Percentiles rank a stretch among this genome's conserved stretches.
Evolutionary conservation across 1,140 invertebrate species (phyloP).

Genomic region (Bombus haemorrhoidalis): DNA sequence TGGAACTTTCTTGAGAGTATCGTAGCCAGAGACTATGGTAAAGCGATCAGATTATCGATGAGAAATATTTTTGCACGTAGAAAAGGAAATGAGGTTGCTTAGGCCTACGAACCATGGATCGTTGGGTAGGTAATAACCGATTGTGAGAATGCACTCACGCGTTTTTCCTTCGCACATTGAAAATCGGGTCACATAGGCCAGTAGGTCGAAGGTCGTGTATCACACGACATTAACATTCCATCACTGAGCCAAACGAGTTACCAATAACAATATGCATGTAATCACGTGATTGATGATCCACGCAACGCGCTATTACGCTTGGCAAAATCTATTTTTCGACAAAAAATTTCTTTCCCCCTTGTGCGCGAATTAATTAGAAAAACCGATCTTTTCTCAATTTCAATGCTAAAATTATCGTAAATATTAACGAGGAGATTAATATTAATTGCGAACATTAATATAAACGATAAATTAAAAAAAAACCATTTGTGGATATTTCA

Average conservation of each 20-base stretch:
- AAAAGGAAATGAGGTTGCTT: constrained; percentile 4
- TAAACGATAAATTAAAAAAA: no score
- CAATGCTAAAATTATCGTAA: no score
- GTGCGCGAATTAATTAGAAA: background rate
- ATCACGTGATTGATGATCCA: background rate
- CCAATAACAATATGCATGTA: background rate
- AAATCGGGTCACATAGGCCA: constrained; percentile 3
- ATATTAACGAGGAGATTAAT: background rate
- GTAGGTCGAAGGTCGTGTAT: constrained; percentile 11
- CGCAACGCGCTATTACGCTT: background rate
- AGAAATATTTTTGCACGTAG: background rate
- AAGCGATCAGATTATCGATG: background rate
- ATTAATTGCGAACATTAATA: background rate
- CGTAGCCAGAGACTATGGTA: no score
- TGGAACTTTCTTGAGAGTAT: background rate
- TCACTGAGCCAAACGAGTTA: background rate
- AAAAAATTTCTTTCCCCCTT: background rate
- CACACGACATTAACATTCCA: constrained; percentile 27
- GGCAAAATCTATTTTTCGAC: background rate
- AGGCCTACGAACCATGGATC: background rate
- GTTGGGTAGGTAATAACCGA: constrained; percentile 5
- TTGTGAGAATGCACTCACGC: constrained; percentile 14
- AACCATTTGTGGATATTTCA: background rate
- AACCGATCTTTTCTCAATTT: background rate
- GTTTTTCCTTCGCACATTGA: constrained; percentile 1